Evolutionary conservation across 2,888 invertebrate genomes (phyloP).

Genomic region (Trichopoda pennipes): DNA sequence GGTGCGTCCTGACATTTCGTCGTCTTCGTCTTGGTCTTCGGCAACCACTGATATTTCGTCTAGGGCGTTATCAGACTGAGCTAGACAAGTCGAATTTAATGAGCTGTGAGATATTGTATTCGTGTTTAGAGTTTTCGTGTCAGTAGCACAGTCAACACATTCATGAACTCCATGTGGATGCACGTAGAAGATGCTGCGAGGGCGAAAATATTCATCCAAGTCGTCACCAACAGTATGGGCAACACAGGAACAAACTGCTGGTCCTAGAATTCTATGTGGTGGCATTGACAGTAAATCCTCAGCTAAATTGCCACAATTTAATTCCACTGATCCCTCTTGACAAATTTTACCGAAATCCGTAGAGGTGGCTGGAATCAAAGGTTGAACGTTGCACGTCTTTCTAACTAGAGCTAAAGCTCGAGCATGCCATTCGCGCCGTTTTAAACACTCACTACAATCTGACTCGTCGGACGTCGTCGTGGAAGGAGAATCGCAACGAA

Average conservation of each 20-base stretch:
- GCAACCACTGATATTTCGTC: slow-evolving; percentile 53
- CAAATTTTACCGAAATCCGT: slow-evolving; percentile 71
- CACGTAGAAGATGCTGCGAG: slow-evolving; percentile 86
- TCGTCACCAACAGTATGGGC: slow-evolving; percentile 84
- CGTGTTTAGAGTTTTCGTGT: slow-evolving; percentile 68
- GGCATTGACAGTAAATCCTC: slow-evolving; percentile 81
- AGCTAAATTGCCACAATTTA: slow-evolving; percentile 69
- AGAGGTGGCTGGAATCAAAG: slow-evolving; percentile 68
- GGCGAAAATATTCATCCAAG: slow-evolving; percentile 84
- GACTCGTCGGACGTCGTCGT: slow-evolving; percentile 81
- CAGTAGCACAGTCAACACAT: slow-evolving; percentile 79
- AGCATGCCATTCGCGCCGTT: slow-evolving; percentile 81
- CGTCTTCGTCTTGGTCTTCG: slow-evolving; percentile 75
- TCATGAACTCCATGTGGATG: slow-evolving; percentile 85
- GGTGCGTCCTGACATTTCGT: slow-evolving; percentile 83
- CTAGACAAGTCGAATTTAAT: slow-evolving; percentile 57
- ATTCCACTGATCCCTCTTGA: slow-evolving; percentile 65
- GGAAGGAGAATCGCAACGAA: slow-evolving; percentile 81
- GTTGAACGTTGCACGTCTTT: slow-evolving; percentile 80
- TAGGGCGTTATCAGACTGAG: slow-evolving; percentile 68
- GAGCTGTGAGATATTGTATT: slow-evolving; percentile 53
- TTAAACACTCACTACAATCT: slow-evolving; percentile 81
- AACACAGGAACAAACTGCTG: slow-evolving; percentile 88
- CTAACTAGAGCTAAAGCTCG: slow-evolving; percentile 80
- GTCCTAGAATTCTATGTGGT: slow-evolving; percentile 86